Evolutionary conservation across 2,888 invertebrate species (phyloP).

Genomic region (Acanthosepion esculentum): DNA sequence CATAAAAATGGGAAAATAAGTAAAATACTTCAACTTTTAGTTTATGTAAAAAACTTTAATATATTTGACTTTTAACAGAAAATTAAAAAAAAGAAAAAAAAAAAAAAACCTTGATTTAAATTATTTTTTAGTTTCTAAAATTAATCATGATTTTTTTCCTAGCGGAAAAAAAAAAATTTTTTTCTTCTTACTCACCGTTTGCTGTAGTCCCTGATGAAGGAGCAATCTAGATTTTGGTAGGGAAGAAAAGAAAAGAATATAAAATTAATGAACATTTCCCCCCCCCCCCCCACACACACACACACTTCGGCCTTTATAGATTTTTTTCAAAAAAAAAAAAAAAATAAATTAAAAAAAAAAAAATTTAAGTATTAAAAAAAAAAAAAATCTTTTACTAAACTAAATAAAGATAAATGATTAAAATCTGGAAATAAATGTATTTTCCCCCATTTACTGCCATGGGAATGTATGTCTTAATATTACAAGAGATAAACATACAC

Average conservation of each 20-base stretch:
- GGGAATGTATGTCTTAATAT: background rate
- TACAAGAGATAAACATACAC: background rate
- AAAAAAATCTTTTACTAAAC: background rate
- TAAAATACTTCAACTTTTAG: too few relatives aligned
- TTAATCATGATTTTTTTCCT: background rate
- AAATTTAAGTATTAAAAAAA: background rate
- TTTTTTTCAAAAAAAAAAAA: background rate
- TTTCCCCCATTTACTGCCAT: background rate
- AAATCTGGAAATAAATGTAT: background rate
- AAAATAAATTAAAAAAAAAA: background rate
- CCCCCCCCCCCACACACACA: too few relatives aligned
- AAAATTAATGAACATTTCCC: too few relatives aligned
- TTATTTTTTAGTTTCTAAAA: background rate
- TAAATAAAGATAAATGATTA: background rate
- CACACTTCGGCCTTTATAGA: background rate
- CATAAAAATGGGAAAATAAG: too few relatives aligned
- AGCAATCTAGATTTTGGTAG: background rate
- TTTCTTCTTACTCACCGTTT: background rate
- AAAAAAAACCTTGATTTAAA: background rate
- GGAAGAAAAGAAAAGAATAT: background rate
- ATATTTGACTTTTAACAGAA: background rate
- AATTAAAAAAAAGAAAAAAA: background rate
- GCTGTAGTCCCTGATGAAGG: slow-evolving; percentile 21
- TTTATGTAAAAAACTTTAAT: too few relatives aligned
- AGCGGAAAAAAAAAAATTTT: background rate